Conservation (phyloP, 2,113 vertebrate species). For the Chamaetylas fuelleborni region DNA sequence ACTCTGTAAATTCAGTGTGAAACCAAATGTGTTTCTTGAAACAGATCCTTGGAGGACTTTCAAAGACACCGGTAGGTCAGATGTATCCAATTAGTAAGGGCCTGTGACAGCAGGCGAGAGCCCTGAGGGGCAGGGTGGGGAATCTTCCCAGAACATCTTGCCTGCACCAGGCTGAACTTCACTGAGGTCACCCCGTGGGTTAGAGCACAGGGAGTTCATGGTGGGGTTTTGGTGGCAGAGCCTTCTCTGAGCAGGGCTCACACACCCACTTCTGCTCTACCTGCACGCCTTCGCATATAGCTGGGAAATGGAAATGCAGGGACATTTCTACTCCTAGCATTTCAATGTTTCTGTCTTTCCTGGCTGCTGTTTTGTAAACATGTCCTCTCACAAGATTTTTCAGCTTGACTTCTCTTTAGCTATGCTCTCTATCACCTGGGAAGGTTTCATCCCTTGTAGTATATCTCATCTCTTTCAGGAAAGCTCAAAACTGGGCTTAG, state of each 20-base stretch:
- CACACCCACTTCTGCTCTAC: too few relatives aligned
- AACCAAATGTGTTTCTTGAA: slow-evolving; percentile 63
- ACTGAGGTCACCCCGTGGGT: not conserved
- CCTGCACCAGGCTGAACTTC: not conserved
- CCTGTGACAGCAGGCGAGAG: not conserved
- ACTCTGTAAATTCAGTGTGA: slow-evolving; percentile 57
- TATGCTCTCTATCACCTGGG: not conserved
- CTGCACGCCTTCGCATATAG: fast-evolving
- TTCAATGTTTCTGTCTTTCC: not conserved
- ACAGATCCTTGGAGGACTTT: slow-evolving; percentile 46
- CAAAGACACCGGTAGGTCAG: slow-evolving; percentile 42
- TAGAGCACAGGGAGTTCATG: not conserved
- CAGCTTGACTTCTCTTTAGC: not conserved
- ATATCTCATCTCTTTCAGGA: not conserved
- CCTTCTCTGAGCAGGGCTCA: not conserved
- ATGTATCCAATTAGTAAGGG: slow-evolving; percentile 58
- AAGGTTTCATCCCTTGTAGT: not conserved
- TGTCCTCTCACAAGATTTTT: not conserved
- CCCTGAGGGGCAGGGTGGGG: not conserved
- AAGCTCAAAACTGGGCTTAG: not conserved
- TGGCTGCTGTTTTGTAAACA: not conserved
- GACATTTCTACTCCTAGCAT: not conserved
- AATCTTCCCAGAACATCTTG: slow-evolving; percentile 13
- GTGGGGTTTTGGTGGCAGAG: not conserved
- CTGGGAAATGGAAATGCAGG: not conserved